phyloP scores from a whole-genome alignment of 2,797 vertebrate species.

The Strix occidentalis region DNA sequence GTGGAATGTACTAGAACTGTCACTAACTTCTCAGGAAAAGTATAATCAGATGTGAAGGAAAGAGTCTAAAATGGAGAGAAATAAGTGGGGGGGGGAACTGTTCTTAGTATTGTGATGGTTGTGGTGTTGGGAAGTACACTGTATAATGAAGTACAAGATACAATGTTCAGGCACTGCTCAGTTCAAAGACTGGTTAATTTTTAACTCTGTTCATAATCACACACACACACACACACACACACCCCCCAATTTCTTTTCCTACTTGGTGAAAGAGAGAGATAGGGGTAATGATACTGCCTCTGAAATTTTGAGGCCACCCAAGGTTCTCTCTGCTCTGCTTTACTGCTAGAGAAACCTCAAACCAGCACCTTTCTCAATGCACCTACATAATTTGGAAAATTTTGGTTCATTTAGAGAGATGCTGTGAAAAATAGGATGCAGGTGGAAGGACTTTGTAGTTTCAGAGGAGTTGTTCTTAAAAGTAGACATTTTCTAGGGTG shows the following conservation, averaged over 20 bases:
- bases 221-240: too few species aligned
- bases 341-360: neutral
- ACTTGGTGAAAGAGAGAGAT: neutral
- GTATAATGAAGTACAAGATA: neutral
- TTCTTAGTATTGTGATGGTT: neutral
- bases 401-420: neutral
- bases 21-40: neutral
- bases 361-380: neutral
- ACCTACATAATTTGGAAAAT: neutral
- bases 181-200: neutral
- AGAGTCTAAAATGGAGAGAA: neutral
- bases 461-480: neutral
- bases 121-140: neutral
- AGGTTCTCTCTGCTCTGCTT: neutral
- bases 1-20: neutral
- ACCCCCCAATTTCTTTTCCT: neutral
- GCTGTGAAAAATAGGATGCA: neutral
- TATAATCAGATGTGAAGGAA: neutral
- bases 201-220: neutral
- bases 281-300: neutral
- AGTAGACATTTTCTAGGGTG: neutral
- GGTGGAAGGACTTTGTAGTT: neutral
- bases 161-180: neutral
- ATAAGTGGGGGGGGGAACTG: neutral
- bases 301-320: neutral